Evolutionary conservation across 2,888 invertebrate genomes (phyloP).

Genomic region (Herminia tarsipennalis): DNA sequence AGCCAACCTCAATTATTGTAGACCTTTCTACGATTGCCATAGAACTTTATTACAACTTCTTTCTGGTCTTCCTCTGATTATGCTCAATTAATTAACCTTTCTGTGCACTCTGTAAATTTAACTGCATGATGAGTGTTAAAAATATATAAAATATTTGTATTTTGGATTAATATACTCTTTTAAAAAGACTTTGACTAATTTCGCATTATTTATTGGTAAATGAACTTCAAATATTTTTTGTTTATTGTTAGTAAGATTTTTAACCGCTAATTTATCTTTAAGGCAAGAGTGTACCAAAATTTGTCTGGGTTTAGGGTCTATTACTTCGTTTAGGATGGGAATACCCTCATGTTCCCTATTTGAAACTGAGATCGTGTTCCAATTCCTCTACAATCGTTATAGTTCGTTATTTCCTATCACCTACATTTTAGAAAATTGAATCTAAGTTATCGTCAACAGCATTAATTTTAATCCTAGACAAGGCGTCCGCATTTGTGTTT

Average conservation of each 20-base stretch:
- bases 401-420: too few relatives aligned
- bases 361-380: too few relatives aligned
- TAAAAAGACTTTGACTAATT: constrained; percentile 39
- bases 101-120: constrained; percentile 37
- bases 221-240: constrained; percentile 41
- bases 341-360: constrained; percentile 27
- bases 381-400: too few relatives aligned
- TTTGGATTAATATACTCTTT: constrained; percentile 36
- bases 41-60: constrained; percentile 12
- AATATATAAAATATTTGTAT: constrained; percentile 40
- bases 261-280: constrained; percentile 31
- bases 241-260: constrained; percentile 32
- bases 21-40: constrained; percentile 8
- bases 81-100: constrained; percentile 21
- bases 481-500: too few relatives aligned
- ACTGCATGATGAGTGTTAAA: constrained; percentile 19
- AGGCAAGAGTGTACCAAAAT: constrained; percentile 35
- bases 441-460: too few relatives aligned
- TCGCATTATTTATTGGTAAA: constrained; percentile 28
- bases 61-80: constrained; percentile 30
- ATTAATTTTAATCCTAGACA: too few relatives aligned
- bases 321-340: constrained; percentile 43
- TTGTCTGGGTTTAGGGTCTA: constrained; percentile 47
- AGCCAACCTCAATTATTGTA: constrained; percentile 8
- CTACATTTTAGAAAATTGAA: too few relatives aligned